Percentiles rank a stretch among this genome's conserved stretches.
These are phyloP conservation scores for Drosophila funebris DNA, from an alignment of 1,140 invertebrate genomes.

Conservation along the genomic window DNA sequence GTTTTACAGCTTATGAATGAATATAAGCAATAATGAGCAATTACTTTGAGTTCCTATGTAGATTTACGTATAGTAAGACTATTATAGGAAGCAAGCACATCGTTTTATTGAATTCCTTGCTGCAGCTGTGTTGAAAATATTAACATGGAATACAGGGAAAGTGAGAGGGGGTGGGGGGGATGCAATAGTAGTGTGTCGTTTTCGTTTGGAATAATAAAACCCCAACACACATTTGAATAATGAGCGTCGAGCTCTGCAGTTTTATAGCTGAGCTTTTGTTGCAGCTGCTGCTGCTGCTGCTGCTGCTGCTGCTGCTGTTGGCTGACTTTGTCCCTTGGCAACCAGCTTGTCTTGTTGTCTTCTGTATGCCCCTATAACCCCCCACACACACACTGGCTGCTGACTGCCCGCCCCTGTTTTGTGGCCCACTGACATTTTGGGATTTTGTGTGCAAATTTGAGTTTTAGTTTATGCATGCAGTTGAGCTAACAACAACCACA, in stretches of 20 bases:
- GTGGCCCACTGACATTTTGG: conserved; percentile 63
- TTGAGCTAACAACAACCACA: conserved; percentile 19
- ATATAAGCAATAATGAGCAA: too few species aligned
- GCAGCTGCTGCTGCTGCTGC: conserved; percentile 21
- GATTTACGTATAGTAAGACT: too few species aligned
- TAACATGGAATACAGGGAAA: conserved; percentile 4
- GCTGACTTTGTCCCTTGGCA: conserved; percentile 24
- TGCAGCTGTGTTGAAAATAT: background rate
- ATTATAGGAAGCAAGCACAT: too few species aligned
- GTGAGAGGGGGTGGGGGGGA: background rate
- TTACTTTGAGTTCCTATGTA: too few species aligned
- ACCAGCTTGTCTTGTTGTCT: conserved; percentile 7
- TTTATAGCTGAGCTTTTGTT: conserved; percentile 26
- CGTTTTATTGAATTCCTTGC: too few species aligned
- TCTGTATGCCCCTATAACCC: background rate
- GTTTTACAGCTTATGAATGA: too few species aligned
- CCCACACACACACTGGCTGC: conserved; percentile 18
- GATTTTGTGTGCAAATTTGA: conserved; percentile 62
- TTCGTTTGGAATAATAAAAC: conserved; percentile 8
- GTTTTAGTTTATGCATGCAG: conserved; percentile 62
- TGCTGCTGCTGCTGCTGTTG: conserved; percentile 27
- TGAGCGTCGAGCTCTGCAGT: conserved; percentile 52
- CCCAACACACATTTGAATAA: conserved; percentile 70
- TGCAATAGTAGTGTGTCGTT: background rate
- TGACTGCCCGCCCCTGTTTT: conserved; percentile 27